Conservation (phyloP, 2,113 vertebrate genomes). For the Chionomys nivalis region DNA sequence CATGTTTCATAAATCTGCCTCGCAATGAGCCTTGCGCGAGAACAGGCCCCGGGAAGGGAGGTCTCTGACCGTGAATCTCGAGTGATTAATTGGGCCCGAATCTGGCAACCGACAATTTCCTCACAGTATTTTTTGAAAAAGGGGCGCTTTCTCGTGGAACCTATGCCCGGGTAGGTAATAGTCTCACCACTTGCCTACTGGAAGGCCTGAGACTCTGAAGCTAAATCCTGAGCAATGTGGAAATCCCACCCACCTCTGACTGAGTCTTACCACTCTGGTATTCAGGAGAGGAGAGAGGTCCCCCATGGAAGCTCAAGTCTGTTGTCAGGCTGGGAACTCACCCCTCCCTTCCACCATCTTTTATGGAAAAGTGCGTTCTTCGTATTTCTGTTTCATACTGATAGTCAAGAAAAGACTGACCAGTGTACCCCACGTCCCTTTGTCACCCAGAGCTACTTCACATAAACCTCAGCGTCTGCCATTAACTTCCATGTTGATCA, state of each 20-base stretch:
- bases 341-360: not conserved
- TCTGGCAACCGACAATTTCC: constrained; percentile 1
- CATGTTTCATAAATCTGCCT: constrained; percentile 73
- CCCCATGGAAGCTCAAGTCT: not conserved
- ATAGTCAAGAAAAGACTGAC: not conserved
- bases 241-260: not conserved
- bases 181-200: not conserved
- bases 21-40: constrained; percentile 52
- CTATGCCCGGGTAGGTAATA: not conserved
- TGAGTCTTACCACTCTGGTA: not conserved
- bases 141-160: not conserved
- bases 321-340: not conserved
- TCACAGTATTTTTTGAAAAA: constrained; percentile 29
- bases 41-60: constrained; percentile 34
- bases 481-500: not conserved
- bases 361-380: not conserved
- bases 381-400: not conserved
- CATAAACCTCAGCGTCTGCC: not conserved
- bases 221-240: not conserved
- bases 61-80: not conserved
- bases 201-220: not conserved
- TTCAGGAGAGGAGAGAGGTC: not conserved
- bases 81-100: not conserved
- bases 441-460: not conserved
- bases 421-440: not conserved